These are phyloP conservation scores for Ormyrus pomaceus DNA, from an alignment of 2,888 invertebrate species.

Conservation along the genomic window DNA sequence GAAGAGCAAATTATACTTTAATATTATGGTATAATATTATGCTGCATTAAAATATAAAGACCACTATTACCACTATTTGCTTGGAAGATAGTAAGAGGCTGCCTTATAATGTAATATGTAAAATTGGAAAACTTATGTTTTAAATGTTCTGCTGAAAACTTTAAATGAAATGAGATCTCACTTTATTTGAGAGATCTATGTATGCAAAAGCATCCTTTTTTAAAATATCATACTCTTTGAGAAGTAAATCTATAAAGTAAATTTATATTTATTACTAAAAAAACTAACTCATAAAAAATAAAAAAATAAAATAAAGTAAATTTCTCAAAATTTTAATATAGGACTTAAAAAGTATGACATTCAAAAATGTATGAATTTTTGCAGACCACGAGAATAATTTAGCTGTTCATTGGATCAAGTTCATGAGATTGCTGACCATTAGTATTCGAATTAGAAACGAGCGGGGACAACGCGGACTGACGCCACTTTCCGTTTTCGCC, in stretches of 20 bases:
- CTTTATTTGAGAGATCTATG: not conserved
- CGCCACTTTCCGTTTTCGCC: conserved; percentile 81
- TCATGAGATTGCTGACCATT: conserved; percentile 75
- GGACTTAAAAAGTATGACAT: too few relatives aligned
- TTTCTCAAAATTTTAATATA: too few relatives aligned
- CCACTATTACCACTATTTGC: not conserved
- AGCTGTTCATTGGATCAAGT: conserved; percentile 75
- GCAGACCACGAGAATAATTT: conserved; percentile 14
- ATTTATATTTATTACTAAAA: not conserved
- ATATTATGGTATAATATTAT: too few relatives aligned
- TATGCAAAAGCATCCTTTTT: not conserved
- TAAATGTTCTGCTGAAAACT: too few relatives aligned
- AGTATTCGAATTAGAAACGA: conserved; percentile 65
- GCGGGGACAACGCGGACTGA: conserved; percentile 70
- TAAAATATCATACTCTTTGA: not conserved
- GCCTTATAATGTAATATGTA: not conserved
- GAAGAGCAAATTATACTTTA: not conserved
- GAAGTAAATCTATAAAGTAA: not conserved
- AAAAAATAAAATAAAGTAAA: not conserved
- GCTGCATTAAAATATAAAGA: too few relatives aligned
- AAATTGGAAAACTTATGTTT: conserved; percentile 27
- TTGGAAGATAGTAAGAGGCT: conserved; percentile 37
- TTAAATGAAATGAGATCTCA: conserved; percentile 4
- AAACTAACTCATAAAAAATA: not conserved
- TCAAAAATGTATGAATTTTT: not conserved